Conservation (phyloP, 2,888 invertebrate genomes). For the Steromphala cineraria region DNA sequence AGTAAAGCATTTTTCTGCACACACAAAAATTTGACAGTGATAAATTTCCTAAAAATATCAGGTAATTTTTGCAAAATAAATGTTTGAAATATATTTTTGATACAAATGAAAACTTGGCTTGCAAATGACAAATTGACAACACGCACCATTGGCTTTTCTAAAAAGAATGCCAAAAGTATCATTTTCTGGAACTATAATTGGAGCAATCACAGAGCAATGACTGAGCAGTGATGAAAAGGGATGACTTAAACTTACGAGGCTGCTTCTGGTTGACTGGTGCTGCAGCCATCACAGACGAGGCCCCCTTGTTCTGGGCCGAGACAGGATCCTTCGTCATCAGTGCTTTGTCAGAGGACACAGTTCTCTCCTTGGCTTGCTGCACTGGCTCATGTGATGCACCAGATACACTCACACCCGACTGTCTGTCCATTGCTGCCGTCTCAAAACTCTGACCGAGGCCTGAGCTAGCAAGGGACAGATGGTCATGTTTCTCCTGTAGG, state of each 20-base stretch:
- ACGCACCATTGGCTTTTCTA: too few species aligned
- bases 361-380: not conserved
- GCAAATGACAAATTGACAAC: too few species aligned
- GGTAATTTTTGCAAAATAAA: too few species aligned
- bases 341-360: not conserved
- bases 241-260: not conserved
- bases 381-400: not conserved
- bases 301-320: not conserved
- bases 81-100: too few species aligned
- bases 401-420: not conserved
- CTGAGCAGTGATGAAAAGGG: too few species aligned
- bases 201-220: too few species aligned
- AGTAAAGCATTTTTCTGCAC: too few species aligned
- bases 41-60: too few species aligned
- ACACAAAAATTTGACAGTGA: too few species aligned
- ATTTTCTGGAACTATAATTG: too few species aligned
- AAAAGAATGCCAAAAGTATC: too few species aligned
- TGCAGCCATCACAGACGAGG: not conserved
- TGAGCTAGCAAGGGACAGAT: not conserved
- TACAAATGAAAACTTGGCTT: too few species aligned
- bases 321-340: not conserved
- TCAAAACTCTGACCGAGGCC: slow-evolving; percentile 1
- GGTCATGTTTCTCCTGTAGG: not conserved
- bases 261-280: not conserved
- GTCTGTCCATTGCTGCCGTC: not conserved